A percentile compares a stretch with the other conserved stretches of the same genome.
Conservation (phyloP, 2,888 invertebrate genomes). For the Camptogramma bilineatum region DNA sequence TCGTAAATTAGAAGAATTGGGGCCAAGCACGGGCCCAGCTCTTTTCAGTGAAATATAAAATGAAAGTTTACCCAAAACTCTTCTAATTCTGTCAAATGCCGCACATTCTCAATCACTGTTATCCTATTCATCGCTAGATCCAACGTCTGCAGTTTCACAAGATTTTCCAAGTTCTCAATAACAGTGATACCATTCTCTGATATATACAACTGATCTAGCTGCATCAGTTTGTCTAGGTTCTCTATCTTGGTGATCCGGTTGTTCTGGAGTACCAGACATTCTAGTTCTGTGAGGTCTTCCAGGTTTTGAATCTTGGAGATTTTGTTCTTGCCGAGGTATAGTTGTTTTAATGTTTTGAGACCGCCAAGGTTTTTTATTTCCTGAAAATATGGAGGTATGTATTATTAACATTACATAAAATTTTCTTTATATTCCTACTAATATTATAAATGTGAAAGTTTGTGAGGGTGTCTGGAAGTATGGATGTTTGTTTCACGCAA, state of each 20-base stretch:
- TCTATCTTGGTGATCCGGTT: conserved; percentile 96
- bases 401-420: too few relatives aligned
- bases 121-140: conserved; percentile 97
- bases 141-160: conserved; percentile 91
- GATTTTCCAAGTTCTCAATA: conserved; percentile 91
- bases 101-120: conserved; percentile 90
- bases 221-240: conserved; percentile 89
- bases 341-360: conserved; percentile 89
- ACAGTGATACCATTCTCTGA: conserved; percentile 95
- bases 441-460: too few relatives aligned
- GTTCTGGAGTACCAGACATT: conserved; percentile 94
- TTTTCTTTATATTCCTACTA: too few relatives aligned
- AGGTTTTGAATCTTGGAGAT: conserved; percentile 94
- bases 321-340: conserved; percentile 98
- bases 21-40: too few relatives aligned
- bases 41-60: too few relatives aligned
- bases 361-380: conserved; percentile 94
- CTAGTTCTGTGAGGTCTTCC: conserved; percentile 88
- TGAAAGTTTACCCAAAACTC: conserved; percentile 95
- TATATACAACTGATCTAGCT: conserved; percentile 94
- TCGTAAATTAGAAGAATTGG: too few relatives aligned
- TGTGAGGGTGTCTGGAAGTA: too few relatives aligned
- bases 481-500: too few relatives aligned
- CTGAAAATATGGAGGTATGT: too few relatives aligned
- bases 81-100: conserved; percentile 91